Evolutionary conservation across 2,888 invertebrate genomes (phyloP).

Genomic region (Cryptosula pallasiana): DNA sequence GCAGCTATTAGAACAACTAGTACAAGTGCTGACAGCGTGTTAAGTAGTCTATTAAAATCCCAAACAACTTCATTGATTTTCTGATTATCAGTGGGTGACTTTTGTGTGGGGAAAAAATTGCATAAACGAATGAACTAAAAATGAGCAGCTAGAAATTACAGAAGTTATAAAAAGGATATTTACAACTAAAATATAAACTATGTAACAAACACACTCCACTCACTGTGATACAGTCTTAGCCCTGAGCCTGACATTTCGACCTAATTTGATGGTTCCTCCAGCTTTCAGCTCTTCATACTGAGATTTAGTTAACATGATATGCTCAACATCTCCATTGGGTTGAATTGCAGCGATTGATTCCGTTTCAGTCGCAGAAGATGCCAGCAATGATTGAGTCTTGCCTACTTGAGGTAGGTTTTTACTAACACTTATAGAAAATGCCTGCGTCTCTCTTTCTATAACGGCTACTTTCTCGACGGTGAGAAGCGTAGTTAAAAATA

Average conservation of each 20-base stretch:
- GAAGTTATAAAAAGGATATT: too few relatives aligned
- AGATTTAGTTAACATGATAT: conserved; percentile 20
- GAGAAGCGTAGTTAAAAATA: background rate
- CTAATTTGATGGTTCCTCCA: conserved; percentile 18
- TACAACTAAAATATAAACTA: too few relatives aligned
- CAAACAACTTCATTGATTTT: too few relatives aligned
- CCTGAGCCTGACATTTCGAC: background rate
- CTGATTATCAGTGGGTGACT: too few relatives aligned
- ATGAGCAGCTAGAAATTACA: too few relatives aligned
- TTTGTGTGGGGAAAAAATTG: too few relatives aligned
- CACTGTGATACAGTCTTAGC: background rate
- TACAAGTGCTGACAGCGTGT: too few relatives aligned
- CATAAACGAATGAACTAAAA: too few relatives aligned
- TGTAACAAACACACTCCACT: too few relatives aligned
- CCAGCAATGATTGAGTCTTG: background rate
- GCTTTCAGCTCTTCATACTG: conserved; percentile 20
- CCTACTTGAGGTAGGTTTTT: background rate
- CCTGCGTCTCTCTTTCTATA: background rate
- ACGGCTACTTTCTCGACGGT: conserved; percentile 18
- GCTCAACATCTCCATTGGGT: conserved; percentile 18
- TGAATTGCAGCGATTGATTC: conserved; percentile 12
- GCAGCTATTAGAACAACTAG: too few relatives aligned
- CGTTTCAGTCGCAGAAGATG: background rate
- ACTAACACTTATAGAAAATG: background rate
- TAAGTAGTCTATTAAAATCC: too few relatives aligned